phyloP scores from a whole-genome alignment of 1,140 invertebrate species.

The Drosophila persimilis region DNA sequence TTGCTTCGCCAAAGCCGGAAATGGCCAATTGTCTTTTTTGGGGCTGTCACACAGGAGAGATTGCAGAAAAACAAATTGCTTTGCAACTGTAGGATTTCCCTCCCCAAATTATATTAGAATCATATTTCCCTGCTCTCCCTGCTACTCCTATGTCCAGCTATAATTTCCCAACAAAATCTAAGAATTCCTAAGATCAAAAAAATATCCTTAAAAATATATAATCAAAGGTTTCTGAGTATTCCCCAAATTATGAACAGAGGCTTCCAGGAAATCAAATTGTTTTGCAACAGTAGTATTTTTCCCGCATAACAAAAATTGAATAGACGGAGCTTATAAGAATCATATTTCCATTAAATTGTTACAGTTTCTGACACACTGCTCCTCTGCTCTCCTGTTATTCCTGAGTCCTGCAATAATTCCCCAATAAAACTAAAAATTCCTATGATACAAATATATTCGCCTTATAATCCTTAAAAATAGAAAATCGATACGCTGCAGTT shows the following conservation, averaged over 20 bases:
- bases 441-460: slow-evolving; percentile 13
- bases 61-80: slow-evolving; percentile 4
- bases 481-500: slow-evolving; percentile 74
- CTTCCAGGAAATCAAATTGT: too few species aligned
- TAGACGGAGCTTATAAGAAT: slow-evolving; percentile 19
- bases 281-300: too few species aligned
- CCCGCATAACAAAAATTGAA: background rate
- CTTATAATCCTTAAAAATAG: slow-evolving; percentile 51
- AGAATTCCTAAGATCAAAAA: too few species aligned
- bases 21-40: slow-evolving; percentile 8
- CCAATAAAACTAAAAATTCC: slow-evolving; percentile 45
- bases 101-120: background rate
- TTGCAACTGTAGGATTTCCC: too few species aligned
- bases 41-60: background rate
- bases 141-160: too few species aligned
- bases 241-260: too few species aligned
- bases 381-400: slow-evolving; percentile 3
- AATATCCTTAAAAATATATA: too few species aligned
- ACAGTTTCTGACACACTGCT: slow-evolving; percentile 6
- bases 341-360: slow-evolving; percentile 18
- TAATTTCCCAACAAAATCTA: too few species aligned
- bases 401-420: slow-evolving; percentile 18
- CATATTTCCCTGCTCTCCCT: too few species aligned
- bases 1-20: slow-evolving; percentile 29
- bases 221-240: too few species aligned